Base-by-base conservation (phyloP, 2,113 vertebrate genomes). In the Pseudopodoces humilis region DNA sequence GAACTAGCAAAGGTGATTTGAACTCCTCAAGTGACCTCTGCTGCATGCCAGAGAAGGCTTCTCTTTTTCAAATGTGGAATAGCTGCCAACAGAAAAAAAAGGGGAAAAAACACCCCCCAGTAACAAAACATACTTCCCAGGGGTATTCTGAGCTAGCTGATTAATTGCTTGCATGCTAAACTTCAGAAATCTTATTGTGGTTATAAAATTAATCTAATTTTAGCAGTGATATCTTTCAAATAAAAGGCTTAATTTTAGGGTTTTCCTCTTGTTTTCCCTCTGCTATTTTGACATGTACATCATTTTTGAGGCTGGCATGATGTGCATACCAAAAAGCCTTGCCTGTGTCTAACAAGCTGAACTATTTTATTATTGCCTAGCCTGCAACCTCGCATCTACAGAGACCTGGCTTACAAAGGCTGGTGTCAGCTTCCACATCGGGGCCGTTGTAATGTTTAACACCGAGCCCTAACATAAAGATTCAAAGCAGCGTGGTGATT, bases 251-350 rank as follows among this genome's bases (percentile, higher is more conserved):
- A 18, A 79, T 70, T 76, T 95, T 86, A 64, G 44, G 35, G 10
- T 33, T 94, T 91, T 88, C 27, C 15, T 44, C 65, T 4, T 49
- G 13, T 84, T 81, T 64, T 82, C 41, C 25, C 28, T 88, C 77
- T 90, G 56, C 41, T 93, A 16, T 84, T 92, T 79, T 78, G 72
- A 72, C 81, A 60, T 0, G 17, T 78, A 76, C 62, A 58, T 84
- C 24, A 52, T 82, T 89, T 94, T 63, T 83, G 77, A 86, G 65
- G 33, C 58, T 84, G 69, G 43, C 81, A 74, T 46, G 86, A 64
- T 24, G 52, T 21, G 91, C 86, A 93, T 93, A 80, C 76, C 60
- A 88, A 94, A 88, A 90, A 94, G 88, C 88, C 41, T 84, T 47
- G 60, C 41, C 69, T 83, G 74, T 28, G 14, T 75, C 75, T 92